A percentile compares a stretch with the other conserved stretches of the same genome.
Conservation (phyloP, 2,888 invertebrate genomes). For the Euclidia mi region DNA sequence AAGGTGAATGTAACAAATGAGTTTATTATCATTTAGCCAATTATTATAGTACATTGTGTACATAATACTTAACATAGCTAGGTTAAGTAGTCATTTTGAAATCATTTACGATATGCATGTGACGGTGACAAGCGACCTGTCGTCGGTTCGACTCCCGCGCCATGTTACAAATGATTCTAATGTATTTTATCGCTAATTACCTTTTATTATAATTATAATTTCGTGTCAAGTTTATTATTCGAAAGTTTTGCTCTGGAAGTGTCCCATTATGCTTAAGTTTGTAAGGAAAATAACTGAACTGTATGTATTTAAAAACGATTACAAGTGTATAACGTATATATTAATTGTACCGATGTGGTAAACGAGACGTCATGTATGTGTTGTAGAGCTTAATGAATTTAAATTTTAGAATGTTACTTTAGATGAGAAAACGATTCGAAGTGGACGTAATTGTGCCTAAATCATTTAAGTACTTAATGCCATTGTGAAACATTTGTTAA, state of each 20-base stretch:
- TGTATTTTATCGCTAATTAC: conserved; percentile 66
- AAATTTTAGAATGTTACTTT: conserved; percentile 54
- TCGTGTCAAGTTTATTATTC: conserved; percentile 56
- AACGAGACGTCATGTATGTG: conserved; percentile 47
- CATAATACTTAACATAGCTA: conserved; percentile 74
- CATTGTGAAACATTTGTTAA: conserved; percentile 40
- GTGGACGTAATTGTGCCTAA: conserved; percentile 62
- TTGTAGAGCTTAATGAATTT: conserved; percentile 60
- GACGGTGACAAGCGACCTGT: conserved; percentile 50
- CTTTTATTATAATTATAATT: conserved; percentile 58
- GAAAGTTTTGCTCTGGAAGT: conserved; percentile 45
- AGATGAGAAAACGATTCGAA: conserved; percentile 53
- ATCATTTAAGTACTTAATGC: conserved; percentile 60
- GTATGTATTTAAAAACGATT: conserved; percentile 43
- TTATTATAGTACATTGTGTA: conserved; percentile 79
- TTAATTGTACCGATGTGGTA: conserved; percentile 42
- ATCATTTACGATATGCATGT: conserved; percentile 69
- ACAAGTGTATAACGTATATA: conserved; percentile 37
- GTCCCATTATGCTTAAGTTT: conserved; percentile 54
- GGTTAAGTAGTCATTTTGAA: conserved; percentile 79
- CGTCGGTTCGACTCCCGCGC: conserved; percentile 54
- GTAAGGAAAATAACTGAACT: conserved; percentile 49
- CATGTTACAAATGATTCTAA: conserved; percentile 60
- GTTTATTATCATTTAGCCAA: conserved; percentile 78
- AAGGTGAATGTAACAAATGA: conserved; percentile 80